Evolutionary conservation across 2,113 vertebrate species (phyloP).

Genomic region (Zosterops borbonicus): DNA sequence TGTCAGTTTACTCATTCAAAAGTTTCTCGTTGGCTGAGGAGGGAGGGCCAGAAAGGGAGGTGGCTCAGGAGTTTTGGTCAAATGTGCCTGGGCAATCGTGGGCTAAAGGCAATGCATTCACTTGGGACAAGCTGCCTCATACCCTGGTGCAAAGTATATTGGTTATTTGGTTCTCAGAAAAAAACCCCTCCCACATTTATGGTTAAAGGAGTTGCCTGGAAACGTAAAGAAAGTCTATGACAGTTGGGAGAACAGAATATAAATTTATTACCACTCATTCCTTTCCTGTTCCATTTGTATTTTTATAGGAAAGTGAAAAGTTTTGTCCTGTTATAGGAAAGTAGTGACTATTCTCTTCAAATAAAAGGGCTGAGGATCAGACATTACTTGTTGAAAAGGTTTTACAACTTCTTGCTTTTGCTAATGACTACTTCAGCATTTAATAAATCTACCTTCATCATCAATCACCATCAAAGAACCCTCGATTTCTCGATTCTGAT

Average conservation of each 20-base stretch:
- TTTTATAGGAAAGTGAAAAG: background rate
- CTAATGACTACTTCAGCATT: background rate
- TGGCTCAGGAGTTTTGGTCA: background rate
- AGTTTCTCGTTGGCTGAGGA: background rate
- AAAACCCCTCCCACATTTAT: fast-evolving
- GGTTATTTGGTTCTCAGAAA: background rate
- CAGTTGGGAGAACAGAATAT: background rate
- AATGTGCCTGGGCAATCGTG: fast-evolving
- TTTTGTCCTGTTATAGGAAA: background rate
- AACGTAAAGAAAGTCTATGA: background rate
- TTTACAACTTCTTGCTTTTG: background rate
- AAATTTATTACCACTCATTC: background rate
- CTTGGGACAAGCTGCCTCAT: background rate
- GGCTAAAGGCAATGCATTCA: background rate
- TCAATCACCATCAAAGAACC: background rate
- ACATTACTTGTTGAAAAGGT: background rate
- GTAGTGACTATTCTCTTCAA: background rate
- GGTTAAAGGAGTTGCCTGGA: background rate
- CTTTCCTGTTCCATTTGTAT: background rate
- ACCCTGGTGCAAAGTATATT: background rate
- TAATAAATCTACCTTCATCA: background rate
- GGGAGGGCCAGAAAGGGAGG: background rate
- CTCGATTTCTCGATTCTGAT: background rate
- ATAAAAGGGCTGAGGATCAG: background rate
- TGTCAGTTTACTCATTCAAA: background rate